Evolutionary conservation across 2,797 vertebrate genomes (phyloP).

Genomic region (Clarias fuscus): DNA sequence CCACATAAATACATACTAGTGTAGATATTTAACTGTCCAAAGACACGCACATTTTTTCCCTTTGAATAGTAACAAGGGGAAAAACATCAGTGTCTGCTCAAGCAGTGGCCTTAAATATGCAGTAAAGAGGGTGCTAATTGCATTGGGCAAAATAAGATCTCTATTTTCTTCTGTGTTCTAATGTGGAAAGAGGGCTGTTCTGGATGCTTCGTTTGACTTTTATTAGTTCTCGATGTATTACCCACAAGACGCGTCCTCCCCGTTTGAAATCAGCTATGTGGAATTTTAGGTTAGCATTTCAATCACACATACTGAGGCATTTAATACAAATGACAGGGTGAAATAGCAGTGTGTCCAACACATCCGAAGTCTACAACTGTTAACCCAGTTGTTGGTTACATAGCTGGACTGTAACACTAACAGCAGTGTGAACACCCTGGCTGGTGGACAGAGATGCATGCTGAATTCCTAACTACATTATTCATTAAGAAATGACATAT

Average conservation of each 20-base stretch:
- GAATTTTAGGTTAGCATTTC: slow-evolving; percentile 7
- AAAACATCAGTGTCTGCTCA: slow-evolving; percentile 25
- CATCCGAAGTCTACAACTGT: slow-evolving; percentile 43
- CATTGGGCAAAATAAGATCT: neutral
- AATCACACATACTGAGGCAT: slow-evolving; percentile 12
- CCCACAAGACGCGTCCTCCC: slow-evolving; percentile 9
- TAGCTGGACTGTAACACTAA: slow-evolving; percentile 33
- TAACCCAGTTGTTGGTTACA: slow-evolving; percentile 40
- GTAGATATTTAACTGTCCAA: slow-evolving; percentile 31
- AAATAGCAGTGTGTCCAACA: slow-evolving; percentile 21
- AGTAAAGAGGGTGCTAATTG: slow-evolving; percentile 36
- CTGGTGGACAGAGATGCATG: slow-evolving; percentile 26
- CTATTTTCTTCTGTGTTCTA: slow-evolving; percentile 2
- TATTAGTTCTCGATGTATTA: slow-evolving; percentile 2
- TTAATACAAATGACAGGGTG: slow-evolving; percentile 32
- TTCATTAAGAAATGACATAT: slow-evolving; percentile 32
- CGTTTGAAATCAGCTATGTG: slow-evolving; percentile 13
- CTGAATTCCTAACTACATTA: slow-evolving; percentile 29
- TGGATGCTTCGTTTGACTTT: slow-evolving; percentile 28
- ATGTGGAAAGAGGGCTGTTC: slow-evolving; percentile 10
- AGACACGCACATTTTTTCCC: slow-evolving; percentile 28
- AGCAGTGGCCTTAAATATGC: slow-evolving; percentile 17
- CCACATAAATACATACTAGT: slow-evolving; percentile 40
- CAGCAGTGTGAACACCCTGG: neutral
- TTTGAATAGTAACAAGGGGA: slow-evolving; percentile 20